These are phyloP conservation scores for Agrypnia vestita DNA, from an alignment of 1,140 invertebrate genomes.

Conservation along the genomic window DNA sequence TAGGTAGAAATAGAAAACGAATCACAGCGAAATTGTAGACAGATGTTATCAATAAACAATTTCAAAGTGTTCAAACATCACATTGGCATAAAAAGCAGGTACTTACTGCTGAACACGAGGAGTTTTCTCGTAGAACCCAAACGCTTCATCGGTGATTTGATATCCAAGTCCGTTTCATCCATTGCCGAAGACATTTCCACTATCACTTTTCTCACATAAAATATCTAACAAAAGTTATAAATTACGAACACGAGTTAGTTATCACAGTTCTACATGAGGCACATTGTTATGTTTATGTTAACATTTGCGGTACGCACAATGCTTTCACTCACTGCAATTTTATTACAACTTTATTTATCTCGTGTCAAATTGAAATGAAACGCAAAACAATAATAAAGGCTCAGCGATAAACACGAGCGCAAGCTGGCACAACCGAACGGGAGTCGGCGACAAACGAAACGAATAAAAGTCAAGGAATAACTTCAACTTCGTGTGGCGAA, in stretches of 20 bases:
- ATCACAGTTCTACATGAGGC: slow-evolving; percentile 34
- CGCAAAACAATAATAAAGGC: slow-evolving; percentile 24
- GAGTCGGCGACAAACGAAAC: neutral
- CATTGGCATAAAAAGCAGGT: slow-evolving; percentile 32
- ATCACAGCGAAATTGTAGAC: neutral
- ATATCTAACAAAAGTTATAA: slow-evolving; percentile 34
- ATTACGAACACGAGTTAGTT: slow-evolving; percentile 11
- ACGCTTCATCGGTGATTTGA: slow-evolving; percentile 83
- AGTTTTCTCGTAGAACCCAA: slow-evolving; percentile 86
- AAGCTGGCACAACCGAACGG: neutral
- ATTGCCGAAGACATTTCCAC: slow-evolving; percentile 63
- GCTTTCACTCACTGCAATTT: slow-evolving; percentile 42
- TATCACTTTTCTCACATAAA: slow-evolving; percentile 49
- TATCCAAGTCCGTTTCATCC: slow-evolving; percentile 81
- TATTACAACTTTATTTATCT: slow-evolving; percentile 1
- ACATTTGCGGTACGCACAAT: slow-evolving; percentile 24
- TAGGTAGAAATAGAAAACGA: neutral
- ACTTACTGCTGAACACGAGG: slow-evolving; percentile 85
- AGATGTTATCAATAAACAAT: neutral
- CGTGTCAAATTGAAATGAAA: slow-evolving; percentile 10
- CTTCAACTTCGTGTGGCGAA: neutral
- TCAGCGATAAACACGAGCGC: neutral
- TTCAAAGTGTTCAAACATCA: neutral
- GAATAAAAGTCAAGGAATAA: slow-evolving; percentile 38
- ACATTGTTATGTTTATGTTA: slow-evolving; percentile 48